A percentile compares a stretch with the other conserved stretches of the same genome.
These are phyloP conservation scores for Myotis vivesi DNA, from an alignment of 2,797 vertebrate genomes.

Conservation along the genomic window DNA sequence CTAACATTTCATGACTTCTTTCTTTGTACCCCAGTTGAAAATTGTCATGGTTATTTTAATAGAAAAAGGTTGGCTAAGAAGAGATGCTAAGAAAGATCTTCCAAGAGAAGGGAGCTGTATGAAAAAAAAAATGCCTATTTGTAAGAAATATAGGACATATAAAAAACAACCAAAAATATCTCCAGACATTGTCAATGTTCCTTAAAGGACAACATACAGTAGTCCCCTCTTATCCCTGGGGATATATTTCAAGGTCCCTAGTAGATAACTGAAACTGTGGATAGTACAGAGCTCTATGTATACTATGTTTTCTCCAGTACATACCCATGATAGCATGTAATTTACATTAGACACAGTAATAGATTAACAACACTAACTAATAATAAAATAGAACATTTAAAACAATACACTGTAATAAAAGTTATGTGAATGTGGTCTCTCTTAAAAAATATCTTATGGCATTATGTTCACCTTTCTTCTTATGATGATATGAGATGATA, in stretches of 20 bases:
- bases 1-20: background rate
- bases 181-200: constrained; percentile 9
- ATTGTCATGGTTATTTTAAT: background rate
- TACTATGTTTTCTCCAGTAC: background rate
- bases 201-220: background rate
- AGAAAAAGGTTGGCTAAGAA: background rate
- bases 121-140: constrained; percentile 11
- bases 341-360: background rate
- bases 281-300: background rate
- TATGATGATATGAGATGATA: background rate
- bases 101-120: background rate
- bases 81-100: background rate
- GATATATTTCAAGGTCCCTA: background rate
- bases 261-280: background rate
- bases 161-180: background rate
- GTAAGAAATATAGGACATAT: background rate
- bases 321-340: background rate
- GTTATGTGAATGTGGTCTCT: background rate
- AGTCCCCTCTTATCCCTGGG: background rate
- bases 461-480: background rate
- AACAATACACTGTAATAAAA: background rate
- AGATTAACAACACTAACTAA: background rate
- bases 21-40: background rate
- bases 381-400: background rate
- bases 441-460: background rate